phyloP scores from a whole-genome alignment of 2,797 vertebrate genomes.

The Coendou prehensilis region DNA sequence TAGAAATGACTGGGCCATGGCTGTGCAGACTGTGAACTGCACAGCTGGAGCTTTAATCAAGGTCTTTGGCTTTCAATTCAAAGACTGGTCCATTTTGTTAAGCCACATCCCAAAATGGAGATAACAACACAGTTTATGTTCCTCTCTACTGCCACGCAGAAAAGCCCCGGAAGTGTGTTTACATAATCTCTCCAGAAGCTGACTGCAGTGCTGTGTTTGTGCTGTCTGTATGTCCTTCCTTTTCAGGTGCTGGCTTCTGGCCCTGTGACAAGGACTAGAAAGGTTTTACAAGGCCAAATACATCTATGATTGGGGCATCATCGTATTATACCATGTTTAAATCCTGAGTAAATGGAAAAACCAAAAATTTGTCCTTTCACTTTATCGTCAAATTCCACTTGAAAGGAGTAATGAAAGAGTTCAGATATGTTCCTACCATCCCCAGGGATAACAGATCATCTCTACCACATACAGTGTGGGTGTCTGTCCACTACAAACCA shows the following conservation, averaged over 20 bases:
- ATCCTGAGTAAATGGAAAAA: slow-evolving; percentile 56
- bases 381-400: slow-evolving; percentile 54
- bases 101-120: background rate
- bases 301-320: slow-evolving; percentile 11
- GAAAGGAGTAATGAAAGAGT: background rate
- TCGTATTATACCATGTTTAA: slow-evolving; percentile 32
- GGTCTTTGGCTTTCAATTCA: background rate
- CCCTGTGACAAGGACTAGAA: slow-evolving; percentile 12
- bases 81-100: background rate
- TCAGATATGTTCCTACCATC: background rate
- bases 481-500: background rate
- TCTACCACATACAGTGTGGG: background rate
- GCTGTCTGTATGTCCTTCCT: background rate
- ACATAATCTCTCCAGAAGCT: background rate
- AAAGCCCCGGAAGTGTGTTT: background rate
- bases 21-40: background rate
- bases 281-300: slow-evolving; percentile 56
- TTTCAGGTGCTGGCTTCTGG: slow-evolving; percentile 53
- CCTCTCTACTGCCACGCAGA: background rate
- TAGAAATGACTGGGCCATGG: background rate
- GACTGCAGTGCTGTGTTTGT: background rate
- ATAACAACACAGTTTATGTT: background rate
- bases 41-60: background rate
- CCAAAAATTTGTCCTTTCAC: slow-evolving; percentile 8
- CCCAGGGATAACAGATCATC: too few relatives aligned